These are phyloP conservation scores for Rhyacophila evoluta DNA, from an alignment of 2,888 invertebrate species.

Conservation along the genomic window DNA sequence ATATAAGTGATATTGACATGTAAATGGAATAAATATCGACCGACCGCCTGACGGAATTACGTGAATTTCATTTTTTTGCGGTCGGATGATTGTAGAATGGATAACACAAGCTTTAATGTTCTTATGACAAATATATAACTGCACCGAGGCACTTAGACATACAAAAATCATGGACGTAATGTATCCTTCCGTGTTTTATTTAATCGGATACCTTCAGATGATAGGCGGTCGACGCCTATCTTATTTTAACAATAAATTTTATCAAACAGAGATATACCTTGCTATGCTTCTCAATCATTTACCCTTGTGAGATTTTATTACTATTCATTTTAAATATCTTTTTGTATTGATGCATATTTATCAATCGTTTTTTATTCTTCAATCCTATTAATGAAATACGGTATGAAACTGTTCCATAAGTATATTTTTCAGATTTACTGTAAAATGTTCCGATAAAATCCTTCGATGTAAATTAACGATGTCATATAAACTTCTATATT, in stretches of 20 bases:
- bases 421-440: neutral
- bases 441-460: neutral
- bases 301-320: neutral
- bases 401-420: neutral
- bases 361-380: neutral
- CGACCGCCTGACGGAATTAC: neutral
- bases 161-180: conserved; percentile 10
- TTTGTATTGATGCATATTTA: neutral
- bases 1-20: conserved; percentile 27
- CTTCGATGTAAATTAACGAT: conserved; percentile 3
- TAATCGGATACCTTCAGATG: neutral
- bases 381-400: neutral
- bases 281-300: neutral
- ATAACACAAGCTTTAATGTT: conserved; percentile 55
- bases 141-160: conserved; percentile 54
- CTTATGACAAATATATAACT: conserved; percentile 54
- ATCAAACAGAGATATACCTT: neutral
- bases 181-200: neutral
- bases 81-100: conserved; percentile 42
- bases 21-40: conserved; percentile 25
- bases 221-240: neutral
- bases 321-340: conserved; percentile 20
- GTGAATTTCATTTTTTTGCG: conserved; percentile 13
- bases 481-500: conserved; percentile 44
- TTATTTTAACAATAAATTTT: neutral